Base-by-base conservation (phyloP, 1,140 invertebrate species). In the Cydia fagiglandana region DNA sequence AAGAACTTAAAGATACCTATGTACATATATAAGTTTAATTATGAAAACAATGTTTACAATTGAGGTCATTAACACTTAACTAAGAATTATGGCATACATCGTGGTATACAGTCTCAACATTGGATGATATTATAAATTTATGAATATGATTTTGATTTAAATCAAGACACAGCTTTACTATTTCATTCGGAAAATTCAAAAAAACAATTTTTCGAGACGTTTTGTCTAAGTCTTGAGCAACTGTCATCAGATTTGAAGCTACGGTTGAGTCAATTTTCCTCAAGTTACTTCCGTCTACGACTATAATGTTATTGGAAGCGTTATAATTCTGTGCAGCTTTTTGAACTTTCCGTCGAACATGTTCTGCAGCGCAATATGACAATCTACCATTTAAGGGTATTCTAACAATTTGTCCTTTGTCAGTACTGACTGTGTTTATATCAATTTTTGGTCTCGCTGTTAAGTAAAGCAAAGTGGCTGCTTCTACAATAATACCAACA, bases 321-420 rank as follows among this genome's bases (percentile, higher is more conserved):
- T 47, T 47, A 15, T 56, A 64, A 47, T 78, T 34, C 12, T 73
- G 17, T 12, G 84, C 78, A 4, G 80, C 83, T 78, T 84, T 83
- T 28, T 91, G 45, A n/a, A 92, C 61, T 28, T 77, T 68, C 73
- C 81, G 78, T 30, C 90, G 81, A 2, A 91, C 56, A 78, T 91
- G 83, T 73, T 91, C 91, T 1, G 89, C 86, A n/a, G 89, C 83
- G 76, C 89, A 91, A 76, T 92, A 92, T 13, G 86, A 81, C 34
- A 91, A 56, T 24, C 56, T 84, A 64, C 88, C 84, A 74, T 79
- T 74, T 38, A 92, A 75, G 20, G 76, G 53, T 66, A 90, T 77
- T 17, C 82, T 73, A 30, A 87, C 73, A 9, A 84, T 75, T 61
- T 85, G 77, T 6, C 80, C 80, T 64, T 82, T 84, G n/a, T 80